phyloP scores from a whole-genome alignment of 2,888 invertebrate species.

The Proisotoma minuta region DNA sequence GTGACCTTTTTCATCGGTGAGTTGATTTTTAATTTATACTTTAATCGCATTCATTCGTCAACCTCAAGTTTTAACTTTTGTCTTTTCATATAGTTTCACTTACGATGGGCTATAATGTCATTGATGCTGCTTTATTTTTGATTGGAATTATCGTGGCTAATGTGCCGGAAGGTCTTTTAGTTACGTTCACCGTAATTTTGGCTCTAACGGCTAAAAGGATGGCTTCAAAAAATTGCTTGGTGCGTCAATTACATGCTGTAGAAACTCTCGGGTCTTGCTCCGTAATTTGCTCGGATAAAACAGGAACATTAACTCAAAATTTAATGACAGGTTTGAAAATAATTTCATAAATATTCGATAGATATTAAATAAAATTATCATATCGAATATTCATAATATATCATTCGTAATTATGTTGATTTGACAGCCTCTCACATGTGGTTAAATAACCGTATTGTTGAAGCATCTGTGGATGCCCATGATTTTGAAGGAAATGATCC shows the following conservation, averaged over 20 bases:
- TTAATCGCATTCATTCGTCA: no score
- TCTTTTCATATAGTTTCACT: no score
- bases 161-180: slow-evolving; percentile 40
- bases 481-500: slow-evolving; percentile 50
- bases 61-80: no score
- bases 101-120: slow-evolving; percentile 46
- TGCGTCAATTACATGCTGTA: slow-evolving; percentile 71
- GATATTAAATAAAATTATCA: no score
- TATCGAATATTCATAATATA: no score
- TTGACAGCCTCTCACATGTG: slow-evolving; percentile 40
- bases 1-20: slow-evolving; percentile 35
- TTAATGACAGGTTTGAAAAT: no score
- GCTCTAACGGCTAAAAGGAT: slow-evolving; percentile 74
- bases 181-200: slow-evolving; percentile 56
- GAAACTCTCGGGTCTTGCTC: slow-evolving; percentile 74
- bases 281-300: slow-evolving; percentile 76
- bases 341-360: no score
- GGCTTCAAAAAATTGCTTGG: slow-evolving; percentile 68
- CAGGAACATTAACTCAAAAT: slow-evolving; percentile 75
- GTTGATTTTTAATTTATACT: no score
- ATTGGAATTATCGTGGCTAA: slow-evolving; percentile 43
- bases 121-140: slow-evolving; percentile 32
- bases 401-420: slow-evolving; percentile 48
- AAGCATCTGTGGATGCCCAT: slow-evolving; percentile 49
- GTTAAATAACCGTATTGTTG: slow-evolving; percentile 27